Evolutionary conservation across 1,140 invertebrate genomes (phyloP), one percentile per base, ranked within the genome.

Genomic region (Trichogramma pretiosum): DNA sequence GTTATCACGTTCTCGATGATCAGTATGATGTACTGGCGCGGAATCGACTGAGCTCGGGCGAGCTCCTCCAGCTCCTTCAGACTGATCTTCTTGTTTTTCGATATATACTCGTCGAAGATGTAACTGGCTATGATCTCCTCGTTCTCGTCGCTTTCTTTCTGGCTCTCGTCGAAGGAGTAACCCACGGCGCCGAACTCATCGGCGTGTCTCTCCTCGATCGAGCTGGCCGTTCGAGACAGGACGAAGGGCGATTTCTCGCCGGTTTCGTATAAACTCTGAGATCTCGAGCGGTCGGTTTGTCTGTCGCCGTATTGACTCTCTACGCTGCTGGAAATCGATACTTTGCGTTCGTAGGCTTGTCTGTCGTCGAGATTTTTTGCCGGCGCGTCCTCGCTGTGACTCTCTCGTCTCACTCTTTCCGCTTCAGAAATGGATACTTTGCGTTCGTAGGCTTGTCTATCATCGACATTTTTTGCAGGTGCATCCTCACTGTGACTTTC

Each of bases 1-100:
- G n/a, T n/a, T n/a, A n/a, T n/a, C n/a, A 69, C 58, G 22, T 60
- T 56, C 41, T 64, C 59, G 22, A 67, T 60, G 22, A 67, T 60
- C 8, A 52, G 56, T 26, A 64, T 59, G 5, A 67, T 48, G 24
- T 64, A 35, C 10, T 53, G 41, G 32, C 56, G 56, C 2, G 64
- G 54, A 18, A 66, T 53, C 21, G 19, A 46, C 32, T 58, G 61
- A 9, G 50, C 2, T 14, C 33, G 46, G 8, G 56, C 50, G 2
- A 69, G 59, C 46, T 64, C 57, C 5, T 66, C 58, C 33, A 67
- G 17, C 5, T 39, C 36, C 49, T 58, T 55, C 7, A 52, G 58
- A 18, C 55, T 57, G 14, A 69, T 58, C 43, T 64, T 69, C 32
- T 53, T 59, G 37, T 61, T 60, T 40, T 61, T 65, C 0, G 10